Percentiles rank a stretch among this genome's conserved stretches.
Conservation (phyloP, 2,113 vertebrate genomes). For the Symphodus melops region DNA sequence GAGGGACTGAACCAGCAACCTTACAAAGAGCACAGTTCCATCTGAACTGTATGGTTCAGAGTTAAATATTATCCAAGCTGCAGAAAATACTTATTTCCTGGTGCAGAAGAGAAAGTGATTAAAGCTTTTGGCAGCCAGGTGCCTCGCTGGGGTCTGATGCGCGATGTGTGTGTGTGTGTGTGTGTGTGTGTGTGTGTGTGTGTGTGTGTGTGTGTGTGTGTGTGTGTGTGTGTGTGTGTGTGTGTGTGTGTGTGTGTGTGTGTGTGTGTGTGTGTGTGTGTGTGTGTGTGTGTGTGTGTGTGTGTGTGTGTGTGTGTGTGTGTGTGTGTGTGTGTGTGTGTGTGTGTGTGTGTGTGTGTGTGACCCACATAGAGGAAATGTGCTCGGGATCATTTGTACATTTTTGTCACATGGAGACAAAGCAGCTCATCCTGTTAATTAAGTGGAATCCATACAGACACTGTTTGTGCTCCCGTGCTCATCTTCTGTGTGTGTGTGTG, state of each 20-base stretch:
- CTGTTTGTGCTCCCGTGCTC: neutral
- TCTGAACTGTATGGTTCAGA: no score
- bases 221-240: neutral
- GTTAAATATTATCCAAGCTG: neutral
- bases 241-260: neutral
- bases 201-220: neutral
- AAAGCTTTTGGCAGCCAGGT: slow-evolving; percentile 9
- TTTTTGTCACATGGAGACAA: slow-evolving; percentile 20
- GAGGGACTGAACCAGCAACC: no score
- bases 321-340: neutral
- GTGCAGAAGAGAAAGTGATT: neutral
- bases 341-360: neutral
- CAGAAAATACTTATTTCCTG: neutral
- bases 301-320: neutral
- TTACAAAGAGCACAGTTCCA: no score
- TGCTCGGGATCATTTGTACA: slow-evolving; percentile 17
- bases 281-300: neutral
- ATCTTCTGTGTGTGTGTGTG: neutral
- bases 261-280: neutral
- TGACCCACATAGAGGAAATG: slow-evolving; percentile 4
- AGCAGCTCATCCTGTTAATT: slow-evolving; percentile 34
- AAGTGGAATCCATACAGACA: slow-evolving; percentile 4
- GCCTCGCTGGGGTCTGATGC: slow-evolving; percentile 23
- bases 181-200: neutral
- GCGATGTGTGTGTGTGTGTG: slow-evolving; percentile 1